These are phyloP conservation scores for Megalops cyprinoides DNA, from an alignment of 2,797 vertebrate genomes.

Conservation along the genomic window DNA sequence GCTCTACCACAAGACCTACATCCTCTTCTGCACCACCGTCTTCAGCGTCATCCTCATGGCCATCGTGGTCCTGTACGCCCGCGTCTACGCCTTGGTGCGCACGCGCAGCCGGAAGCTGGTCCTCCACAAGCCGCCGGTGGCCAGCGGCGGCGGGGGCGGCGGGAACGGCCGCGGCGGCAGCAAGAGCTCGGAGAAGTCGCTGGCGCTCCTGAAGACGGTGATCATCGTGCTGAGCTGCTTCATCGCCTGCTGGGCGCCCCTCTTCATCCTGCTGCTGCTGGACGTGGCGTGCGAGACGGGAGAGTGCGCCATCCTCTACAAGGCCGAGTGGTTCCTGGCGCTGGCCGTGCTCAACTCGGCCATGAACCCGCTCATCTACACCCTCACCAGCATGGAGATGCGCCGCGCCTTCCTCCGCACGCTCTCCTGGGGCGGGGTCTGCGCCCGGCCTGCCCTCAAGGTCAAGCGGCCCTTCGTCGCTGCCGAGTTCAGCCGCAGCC, in stretches of 20 bases:
- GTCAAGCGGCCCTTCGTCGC: constrained; percentile 75
- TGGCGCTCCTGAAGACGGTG: constrained; percentile 93
- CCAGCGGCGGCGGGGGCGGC: no score
- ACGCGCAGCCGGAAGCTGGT: constrained; percentile 90
- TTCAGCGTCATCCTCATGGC: constrained; percentile 89
- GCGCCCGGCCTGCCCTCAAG: constrained; percentile 50
- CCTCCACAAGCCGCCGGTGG: constrained; percentile 89
- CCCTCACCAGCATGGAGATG: constrained; percentile 96
- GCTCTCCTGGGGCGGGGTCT: constrained; percentile 77
- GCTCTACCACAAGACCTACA: constrained; percentile 80
- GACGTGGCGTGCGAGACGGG: constrained; percentile 87
- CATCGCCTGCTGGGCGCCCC: constrained; percentile 93
- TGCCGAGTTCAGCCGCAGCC: constrained; percentile 89
- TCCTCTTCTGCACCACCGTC: constrained; percentile 94
- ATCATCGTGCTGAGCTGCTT: constrained; percentile 97
- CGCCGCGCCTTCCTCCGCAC: constrained; percentile 89
- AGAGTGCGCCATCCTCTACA: constrained; percentile 84
- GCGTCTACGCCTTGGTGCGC: constrained; percentile 90
- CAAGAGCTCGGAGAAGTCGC: constrained; percentile 90
- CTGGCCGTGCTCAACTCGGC: constrained; percentile 94
- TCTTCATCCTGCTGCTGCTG: constrained; percentile 90
- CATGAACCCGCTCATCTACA: constrained; percentile 96
- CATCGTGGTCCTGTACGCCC: constrained; percentile 90
- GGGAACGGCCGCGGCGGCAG: constrained; percentile 80
- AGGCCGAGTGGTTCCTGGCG: constrained; percentile 92